Conservation (phyloP, 2,888 invertebrate genomes). For the Nycteola revayana region DNA sequence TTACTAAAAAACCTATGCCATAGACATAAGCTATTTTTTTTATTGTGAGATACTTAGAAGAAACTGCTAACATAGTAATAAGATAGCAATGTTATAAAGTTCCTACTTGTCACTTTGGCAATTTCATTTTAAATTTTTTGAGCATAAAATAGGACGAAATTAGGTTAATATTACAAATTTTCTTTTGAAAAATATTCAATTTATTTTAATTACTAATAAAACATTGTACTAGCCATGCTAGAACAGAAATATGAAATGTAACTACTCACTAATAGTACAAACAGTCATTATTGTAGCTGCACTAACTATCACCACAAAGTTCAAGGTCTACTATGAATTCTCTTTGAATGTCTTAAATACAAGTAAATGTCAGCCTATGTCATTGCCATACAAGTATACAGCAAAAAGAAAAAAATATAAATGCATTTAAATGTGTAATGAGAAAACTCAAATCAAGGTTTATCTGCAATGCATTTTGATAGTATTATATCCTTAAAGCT, state of each 20-base stretch:
- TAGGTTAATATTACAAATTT: constrained; percentile 19
- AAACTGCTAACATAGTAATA: constrained; percentile 13
- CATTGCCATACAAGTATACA: constrained; percentile 15
- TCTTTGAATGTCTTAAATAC: constrained; percentile 3
- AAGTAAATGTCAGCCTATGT: constrained; percentile 9
- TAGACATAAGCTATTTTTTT: constrained; percentile 18
- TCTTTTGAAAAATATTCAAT: no score
- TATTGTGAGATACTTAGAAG: constrained; percentile 21
- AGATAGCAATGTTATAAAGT: constrained; percentile 17
- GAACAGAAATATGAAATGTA: constrained; percentile 11
- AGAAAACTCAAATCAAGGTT: constrained; percentile 45
- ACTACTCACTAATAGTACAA: constrained; percentile 16
- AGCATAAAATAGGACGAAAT: constrained; percentile 38
- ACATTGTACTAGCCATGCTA: constrained; percentile 17
- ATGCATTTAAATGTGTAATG: constrained; percentile 48
- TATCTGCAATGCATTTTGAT: constrained; percentile 70
- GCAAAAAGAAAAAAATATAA: constrained; percentile 41
- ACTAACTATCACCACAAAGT: constrained; percentile 12
- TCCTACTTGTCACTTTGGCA: constrained; percentile 24
- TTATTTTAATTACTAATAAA: no score
- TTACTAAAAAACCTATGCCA: constrained; percentile 16
- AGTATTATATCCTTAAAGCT: constrained; percentile 70
- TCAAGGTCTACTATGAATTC: constrained; percentile 1
- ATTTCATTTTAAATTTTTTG: constrained; percentile 19
- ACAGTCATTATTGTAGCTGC: constrained; percentile 10